Conservation (phyloP, 2,797 vertebrate species). For the Ptychadena robeensis region DNA sequence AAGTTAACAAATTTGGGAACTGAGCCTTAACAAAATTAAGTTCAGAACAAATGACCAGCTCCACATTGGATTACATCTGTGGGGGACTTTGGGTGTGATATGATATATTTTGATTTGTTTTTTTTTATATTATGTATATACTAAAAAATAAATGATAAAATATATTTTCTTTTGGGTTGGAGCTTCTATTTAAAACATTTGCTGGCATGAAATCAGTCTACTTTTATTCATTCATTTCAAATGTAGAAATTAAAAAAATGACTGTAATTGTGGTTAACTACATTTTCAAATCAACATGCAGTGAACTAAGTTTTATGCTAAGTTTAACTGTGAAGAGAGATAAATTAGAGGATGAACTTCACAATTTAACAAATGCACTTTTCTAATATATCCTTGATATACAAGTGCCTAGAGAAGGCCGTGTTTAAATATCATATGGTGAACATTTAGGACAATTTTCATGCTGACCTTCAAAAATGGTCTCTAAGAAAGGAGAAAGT, state of each 20-base stretch:
- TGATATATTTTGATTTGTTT: no score
- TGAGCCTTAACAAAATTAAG: no score
- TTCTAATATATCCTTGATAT: conserved; percentile 21
- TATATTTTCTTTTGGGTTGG: no score
- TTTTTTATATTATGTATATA: no score
- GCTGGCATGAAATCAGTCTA: neutral
- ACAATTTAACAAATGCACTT: conserved; percentile 11
- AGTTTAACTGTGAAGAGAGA: neutral
- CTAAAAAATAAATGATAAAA: no score
- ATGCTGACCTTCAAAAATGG: conserved; percentile 50
- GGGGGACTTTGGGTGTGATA: no score
- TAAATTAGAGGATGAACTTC: conserved; percentile 25
- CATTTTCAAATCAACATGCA: neutral
- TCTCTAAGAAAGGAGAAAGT: conserved; percentile 49
- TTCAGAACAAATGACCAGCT: no score
- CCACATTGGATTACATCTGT: no score
- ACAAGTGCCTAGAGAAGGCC: conserved; percentile 30
- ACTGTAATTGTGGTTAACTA: neutral
- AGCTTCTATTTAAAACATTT: neutral
- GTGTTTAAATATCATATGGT: conserved; percentile 44
- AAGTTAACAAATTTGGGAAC: no score
- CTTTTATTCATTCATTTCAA: neutral
- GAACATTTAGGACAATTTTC: conserved; percentile 51
- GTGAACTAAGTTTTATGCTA: conserved; percentile 1
- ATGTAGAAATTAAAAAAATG: neutral